Evolutionary conservation across 2,888 invertebrate genomes (phyloP).

Genomic region (Drosophila falleni): DNA sequence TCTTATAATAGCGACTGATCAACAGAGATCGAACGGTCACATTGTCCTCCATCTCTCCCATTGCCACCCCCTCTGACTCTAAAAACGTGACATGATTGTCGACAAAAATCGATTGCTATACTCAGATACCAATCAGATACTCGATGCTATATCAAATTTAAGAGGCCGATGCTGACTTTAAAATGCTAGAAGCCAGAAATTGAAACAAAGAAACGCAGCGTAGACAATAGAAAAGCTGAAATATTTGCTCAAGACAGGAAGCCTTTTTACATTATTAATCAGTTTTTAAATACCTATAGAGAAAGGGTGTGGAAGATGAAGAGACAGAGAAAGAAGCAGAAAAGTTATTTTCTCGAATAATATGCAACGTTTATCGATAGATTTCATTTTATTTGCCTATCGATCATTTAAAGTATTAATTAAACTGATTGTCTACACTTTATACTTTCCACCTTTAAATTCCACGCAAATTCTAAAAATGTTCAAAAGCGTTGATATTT

Average conservation of each 20-base stretch:
- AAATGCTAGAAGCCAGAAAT: conserved; percentile 52
- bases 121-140: conserved; percentile 4
- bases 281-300: conserved; percentile 64
- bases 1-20: conserved; percentile 77
- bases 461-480: too few species aligned
- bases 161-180: conserved; percentile 52
- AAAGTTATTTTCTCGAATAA: conserved; percentile 34
- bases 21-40: conserved; percentile 53
- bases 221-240: conserved; percentile 59
- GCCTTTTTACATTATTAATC: conserved; percentile 77
- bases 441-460: not conserved
- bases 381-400: not conserved
- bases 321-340: not conserved
- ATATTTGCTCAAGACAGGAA: conserved; percentile 80
- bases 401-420: not conserved
- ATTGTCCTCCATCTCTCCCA: conserved; percentile 57
- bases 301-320: not conserved
- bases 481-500: too few species aligned
- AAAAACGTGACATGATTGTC: conserved; percentile 69
- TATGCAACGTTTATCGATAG: not conserved
- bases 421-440: not conserved
- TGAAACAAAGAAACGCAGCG: conserved; percentile 43
- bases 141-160: conserved; percentile 35
- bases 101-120: conserved; percentile 50
- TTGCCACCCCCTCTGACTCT: not conserved